Conservation (phyloP, 2,888 invertebrate genomes). For the Agrotis segetum region DNA sequence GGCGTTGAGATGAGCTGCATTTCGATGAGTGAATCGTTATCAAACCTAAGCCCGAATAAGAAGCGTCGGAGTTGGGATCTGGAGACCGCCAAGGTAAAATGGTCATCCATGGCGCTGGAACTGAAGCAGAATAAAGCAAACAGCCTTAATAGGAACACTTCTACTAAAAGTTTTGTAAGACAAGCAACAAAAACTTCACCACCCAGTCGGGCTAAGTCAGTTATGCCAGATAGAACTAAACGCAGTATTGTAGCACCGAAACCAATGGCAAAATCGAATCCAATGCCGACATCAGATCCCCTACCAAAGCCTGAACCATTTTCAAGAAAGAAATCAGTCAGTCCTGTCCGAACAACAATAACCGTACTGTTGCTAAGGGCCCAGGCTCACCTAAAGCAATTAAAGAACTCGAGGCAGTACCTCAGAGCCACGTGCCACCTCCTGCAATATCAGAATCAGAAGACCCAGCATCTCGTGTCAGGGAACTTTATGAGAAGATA, state of each 20-base stretch:
- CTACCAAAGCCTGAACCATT: conserved; percentile 38
- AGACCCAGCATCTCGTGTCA: conserved; percentile 81
- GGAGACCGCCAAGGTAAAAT: conserved; percentile 87
- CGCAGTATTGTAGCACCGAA: conserved; percentile 67
- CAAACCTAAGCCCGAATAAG: conserved; percentile 79
- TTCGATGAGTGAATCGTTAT: conserved; percentile 88
- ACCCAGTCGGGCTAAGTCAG: conserved; percentile 67
- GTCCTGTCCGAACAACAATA: conserved; percentile 69
- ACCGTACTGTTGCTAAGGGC: conserved; percentile 67
- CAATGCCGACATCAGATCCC: conserved; percentile 70
- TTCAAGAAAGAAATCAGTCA: conserved; percentile 67
- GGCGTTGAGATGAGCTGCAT: conserved; percentile 87
- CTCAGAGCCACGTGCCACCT: conserved; percentile 43
- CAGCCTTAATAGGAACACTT: conserved; percentile 41
- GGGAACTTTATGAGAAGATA: conserved; percentile 88
- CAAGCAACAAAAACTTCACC: conserved; percentile 65
- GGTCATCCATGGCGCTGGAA: conserved; percentile 88
- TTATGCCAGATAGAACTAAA: conserved; percentile 68
- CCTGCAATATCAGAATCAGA: conserved; percentile 72
- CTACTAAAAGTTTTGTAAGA: conserved; percentile 57
- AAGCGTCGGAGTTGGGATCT: conserved; percentile 88
- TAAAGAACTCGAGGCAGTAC: conserved; percentile 24
- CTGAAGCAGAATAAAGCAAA: conserved; percentile 73
- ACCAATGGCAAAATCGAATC: conserved; percentile 51
- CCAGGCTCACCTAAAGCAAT: conserved; percentile 48